Conservation (phyloP, 2,113 vertebrate genomes). For the Hippocampus abdominalis region DNA sequence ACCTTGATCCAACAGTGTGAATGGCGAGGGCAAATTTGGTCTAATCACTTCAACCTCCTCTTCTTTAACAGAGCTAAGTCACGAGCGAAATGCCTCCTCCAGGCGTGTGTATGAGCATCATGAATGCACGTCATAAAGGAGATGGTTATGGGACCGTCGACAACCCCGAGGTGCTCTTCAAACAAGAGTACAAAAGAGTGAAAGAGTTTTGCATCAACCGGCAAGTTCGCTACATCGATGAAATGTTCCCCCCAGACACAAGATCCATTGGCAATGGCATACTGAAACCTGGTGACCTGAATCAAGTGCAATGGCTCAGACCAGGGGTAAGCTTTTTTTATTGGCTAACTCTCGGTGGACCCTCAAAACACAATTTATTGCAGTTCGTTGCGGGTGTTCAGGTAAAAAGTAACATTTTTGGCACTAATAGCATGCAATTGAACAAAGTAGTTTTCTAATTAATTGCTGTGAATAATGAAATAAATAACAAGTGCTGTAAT, state of each 20-base stretch:
- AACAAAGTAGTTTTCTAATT: not conserved
- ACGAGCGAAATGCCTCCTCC: slow-evolving; percentile 45
- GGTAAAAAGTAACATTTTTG: not conserved
- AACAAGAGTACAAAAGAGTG: slow-evolving; percentile 52
- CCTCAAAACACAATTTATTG: not conserved
- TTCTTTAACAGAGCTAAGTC: not conserved
- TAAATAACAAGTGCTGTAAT: too few species aligned
- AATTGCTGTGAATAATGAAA: not conserved
- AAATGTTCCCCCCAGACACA: slow-evolving; percentile 63
- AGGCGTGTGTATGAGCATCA: slow-evolving; percentile 54
- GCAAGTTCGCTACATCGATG: slow-evolving; percentile 47
- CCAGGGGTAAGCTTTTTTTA: slow-evolving; percentile 36
- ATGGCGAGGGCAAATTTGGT: not conserved
- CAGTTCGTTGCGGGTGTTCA: not conserved
- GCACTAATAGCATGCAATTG: not conserved
- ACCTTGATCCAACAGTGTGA: not conserved
- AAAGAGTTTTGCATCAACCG: slow-evolving; percentile 36
- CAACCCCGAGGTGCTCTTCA: slow-evolving; percentile 43
- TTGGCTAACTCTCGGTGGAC: not conserved
- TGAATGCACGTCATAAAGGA: slow-evolving; percentile 35
- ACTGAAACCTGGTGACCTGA: slow-evolving; percentile 4
- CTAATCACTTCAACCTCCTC: not conserved
- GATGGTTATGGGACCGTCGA: slow-evolving; percentile 33
- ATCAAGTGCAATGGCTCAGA: slow-evolving; percentile 41
- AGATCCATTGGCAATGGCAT: slow-evolving; percentile 56